Percentiles rank a stretch among this genome's conserved stretches.
Conservation (phyloP, 2,888 invertebrate genomes). For the Drosophila kuntzei region DNA sequence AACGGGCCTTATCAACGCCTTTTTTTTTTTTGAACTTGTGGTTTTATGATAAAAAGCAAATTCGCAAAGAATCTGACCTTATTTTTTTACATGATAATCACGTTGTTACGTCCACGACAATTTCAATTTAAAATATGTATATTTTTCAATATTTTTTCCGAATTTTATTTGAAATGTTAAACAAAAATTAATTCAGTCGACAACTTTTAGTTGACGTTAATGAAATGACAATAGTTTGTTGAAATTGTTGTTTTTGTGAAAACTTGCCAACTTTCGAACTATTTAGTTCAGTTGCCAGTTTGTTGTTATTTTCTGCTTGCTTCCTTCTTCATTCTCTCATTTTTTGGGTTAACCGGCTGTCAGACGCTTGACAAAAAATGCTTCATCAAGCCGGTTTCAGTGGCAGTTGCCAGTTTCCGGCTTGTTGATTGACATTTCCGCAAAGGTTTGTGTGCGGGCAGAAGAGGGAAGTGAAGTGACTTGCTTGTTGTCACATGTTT, state of each 20-base stretch:
- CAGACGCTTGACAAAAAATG: conserved; percentile 42
- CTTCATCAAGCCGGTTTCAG: conserved; percentile 73
- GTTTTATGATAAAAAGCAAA: background rate
- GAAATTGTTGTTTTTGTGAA: background rate
- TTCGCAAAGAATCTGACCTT: background rate
- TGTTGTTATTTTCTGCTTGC: background rate
- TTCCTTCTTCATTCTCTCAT: background rate
- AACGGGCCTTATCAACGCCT: conserved; percentile 3
- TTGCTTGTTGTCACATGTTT: conserved; percentile 50
- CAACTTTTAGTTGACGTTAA: background rate
- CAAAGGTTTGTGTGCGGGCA: conserved; percentile 3
- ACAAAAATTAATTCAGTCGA: too few relatives aligned
- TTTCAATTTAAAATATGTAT: too few relatives aligned
- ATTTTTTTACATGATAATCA: background rate
- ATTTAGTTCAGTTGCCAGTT: conserved; percentile 3
- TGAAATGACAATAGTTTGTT: background rate
- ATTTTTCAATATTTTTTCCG: too few relatives aligned
- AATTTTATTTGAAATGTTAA: too few relatives aligned
- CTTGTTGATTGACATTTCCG: conserved; percentile 79
- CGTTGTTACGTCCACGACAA: background rate
- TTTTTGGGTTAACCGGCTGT: conserved; percentile 31
- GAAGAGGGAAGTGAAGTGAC: background rate
- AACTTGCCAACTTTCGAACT: background rate
- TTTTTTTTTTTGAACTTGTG: background rate
- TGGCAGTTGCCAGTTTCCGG: conserved; percentile 74